Conservation (phyloP, 2,113 vertebrate species). For the Anarhynchus alexandrinus region DNA sequence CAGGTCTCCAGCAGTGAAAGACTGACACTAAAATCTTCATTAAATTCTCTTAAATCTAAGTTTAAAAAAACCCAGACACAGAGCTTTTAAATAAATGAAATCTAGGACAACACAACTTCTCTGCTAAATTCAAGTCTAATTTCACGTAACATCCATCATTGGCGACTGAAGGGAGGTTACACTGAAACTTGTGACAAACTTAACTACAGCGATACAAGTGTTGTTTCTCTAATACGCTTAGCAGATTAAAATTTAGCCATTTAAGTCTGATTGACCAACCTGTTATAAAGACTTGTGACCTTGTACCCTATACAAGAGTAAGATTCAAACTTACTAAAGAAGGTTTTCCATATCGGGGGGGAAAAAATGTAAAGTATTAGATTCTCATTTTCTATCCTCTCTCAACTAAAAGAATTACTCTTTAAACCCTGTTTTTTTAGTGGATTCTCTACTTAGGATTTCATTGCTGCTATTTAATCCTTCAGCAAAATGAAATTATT, state of each 20-base stretch:
- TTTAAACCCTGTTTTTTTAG: not conserved
- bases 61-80: not conserved
- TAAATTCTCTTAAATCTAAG: not conserved
- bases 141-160: fast-evolving
- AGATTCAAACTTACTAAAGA: not conserved
- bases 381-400: not conserved
- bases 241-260: conserved; percentile 57
- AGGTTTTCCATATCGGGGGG: not conserved
- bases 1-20: not conserved
- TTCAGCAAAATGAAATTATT: not conserved
- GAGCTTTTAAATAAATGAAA: not conserved
- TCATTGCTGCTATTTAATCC: not conserved
- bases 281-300: conserved; percentile 17
- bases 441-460: not conserved
- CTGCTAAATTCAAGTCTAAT: not conserved
- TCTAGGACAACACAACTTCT: not conserved
- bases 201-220: not conserved
- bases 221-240: conserved; percentile 28
- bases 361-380: not conserved
- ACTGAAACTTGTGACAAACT: not conserved
- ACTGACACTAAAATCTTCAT: not conserved
- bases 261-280: conserved; percentile 36
- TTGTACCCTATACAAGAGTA: not conserved
- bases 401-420: not conserved
- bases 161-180: not conserved